These are phyloP conservation scores for Chrysina gloriosa DNA, from an alignment of 2,888 invertebrate genomes.

Conservation along the genomic window DNA sequence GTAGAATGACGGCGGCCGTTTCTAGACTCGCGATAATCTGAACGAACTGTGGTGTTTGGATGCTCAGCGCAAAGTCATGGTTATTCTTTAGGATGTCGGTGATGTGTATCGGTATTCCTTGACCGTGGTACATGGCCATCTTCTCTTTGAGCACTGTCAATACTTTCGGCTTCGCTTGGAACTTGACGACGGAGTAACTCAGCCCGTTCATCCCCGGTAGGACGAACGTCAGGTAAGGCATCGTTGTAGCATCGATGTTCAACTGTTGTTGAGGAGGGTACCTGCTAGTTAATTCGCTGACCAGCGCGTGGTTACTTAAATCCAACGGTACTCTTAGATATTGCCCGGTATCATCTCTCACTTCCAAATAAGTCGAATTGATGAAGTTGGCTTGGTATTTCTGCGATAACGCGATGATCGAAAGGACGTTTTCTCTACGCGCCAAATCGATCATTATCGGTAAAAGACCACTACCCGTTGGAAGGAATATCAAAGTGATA, in stretches of 20 bases:
- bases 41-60: background rate
- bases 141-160: background rate
- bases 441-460: slow-evolving; percentile 11
- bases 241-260: background rate
- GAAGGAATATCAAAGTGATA: slow-evolving; percentile 11
- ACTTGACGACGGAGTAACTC: background rate
- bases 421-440: background rate
- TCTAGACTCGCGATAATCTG: background rate
- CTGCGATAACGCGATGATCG: background rate
- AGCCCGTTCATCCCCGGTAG: background rate
- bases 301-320: background rate
- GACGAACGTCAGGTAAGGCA: slow-evolving; percentile 4
- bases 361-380: background rate
- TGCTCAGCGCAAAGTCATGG: background rate
- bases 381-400: background rate
- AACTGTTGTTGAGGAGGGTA: background rate
- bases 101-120: background rate
- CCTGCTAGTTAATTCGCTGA: background rate
- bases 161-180: slow-evolving; percentile 17
- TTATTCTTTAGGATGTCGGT: background rate
- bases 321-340: slow-evolving; percentile 11
- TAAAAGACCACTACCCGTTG: background rate
- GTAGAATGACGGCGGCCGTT: background rate
- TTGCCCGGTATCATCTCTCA: slow-evolving; percentile 37
- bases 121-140: background rate